These are phyloP conservation scores for Acanthopleura granulata DNA, from an alignment of 2,888 invertebrate species.

Conservation along the genomic window DNA sequence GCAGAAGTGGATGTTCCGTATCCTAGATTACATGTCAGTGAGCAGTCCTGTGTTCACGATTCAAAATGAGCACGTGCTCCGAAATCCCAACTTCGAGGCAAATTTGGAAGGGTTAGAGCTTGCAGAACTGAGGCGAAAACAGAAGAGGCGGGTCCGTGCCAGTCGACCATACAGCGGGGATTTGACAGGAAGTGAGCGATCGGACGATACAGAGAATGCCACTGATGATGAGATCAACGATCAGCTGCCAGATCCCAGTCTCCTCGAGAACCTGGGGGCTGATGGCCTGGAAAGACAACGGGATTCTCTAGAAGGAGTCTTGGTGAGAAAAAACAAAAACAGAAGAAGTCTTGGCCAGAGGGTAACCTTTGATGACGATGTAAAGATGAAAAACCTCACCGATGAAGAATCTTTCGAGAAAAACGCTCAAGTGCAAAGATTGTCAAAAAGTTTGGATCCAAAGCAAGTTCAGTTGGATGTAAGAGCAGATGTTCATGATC, in stretches of 20 bases:
- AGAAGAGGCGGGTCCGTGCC: slow-evolving; percentile 15
- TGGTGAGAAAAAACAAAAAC: slow-evolving; percentile 41
- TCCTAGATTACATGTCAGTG: slow-evolving; percentile 58
- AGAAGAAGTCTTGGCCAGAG: slow-evolving; percentile 47
- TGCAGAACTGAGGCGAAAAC: slow-evolving; percentile 19
- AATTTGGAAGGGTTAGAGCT: slow-evolving; percentile 22
- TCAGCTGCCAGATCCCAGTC: slow-evolving; percentile 9
- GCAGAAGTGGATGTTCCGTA: slow-evolving; percentile 82
- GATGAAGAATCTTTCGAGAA: slow-evolving; percentile 25
- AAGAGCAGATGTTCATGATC: slow-evolving; percentile 52
- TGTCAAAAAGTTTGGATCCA: not conserved
- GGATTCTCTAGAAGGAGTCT: slow-evolving; percentile 22
- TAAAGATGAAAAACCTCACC: slow-evolving; percentile 41
- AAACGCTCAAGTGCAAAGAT: not conserved
- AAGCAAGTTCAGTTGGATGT: slow-evolving; percentile 36
- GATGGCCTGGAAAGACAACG: not conserved
- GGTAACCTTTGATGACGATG: slow-evolving; percentile 61
- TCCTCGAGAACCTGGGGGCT: slow-evolving; percentile 21
- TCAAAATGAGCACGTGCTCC: slow-evolving; percentile 30
- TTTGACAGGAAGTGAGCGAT: slow-evolving; percentile 44
- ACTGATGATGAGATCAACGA: slow-evolving; percentile 5
- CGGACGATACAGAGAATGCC: slow-evolving; percentile 33
- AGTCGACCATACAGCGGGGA: slow-evolving; percentile 28
- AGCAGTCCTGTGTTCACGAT: slow-evolving; percentile 53
- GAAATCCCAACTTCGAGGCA: slow-evolving; percentile 33